These are phyloP conservation scores for Mesaphorura yosii DNA, from an alignment of 1,140 invertebrate species.

Conservation along the genomic window DNA sequence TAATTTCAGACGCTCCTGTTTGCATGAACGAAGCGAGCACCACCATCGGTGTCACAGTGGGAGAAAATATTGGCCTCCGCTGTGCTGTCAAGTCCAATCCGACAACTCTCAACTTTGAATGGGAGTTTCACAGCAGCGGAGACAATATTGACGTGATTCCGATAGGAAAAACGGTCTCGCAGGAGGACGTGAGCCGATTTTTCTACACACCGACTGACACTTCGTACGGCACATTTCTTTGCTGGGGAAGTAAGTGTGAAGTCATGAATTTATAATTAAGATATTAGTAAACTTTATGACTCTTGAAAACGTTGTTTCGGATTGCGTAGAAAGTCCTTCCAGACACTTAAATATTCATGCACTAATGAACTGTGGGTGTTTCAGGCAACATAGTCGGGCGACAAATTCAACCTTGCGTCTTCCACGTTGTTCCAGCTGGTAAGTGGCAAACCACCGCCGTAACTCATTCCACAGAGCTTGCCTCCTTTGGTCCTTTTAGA, in stretches of 20 bases:
- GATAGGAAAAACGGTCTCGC: constrained; percentile 21
- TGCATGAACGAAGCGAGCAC: constrained; percentile 23
- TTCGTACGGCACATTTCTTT: constrained; percentile 29
- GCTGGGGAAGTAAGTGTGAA: constrained; percentile 44
- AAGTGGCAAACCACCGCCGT: too few species aligned
- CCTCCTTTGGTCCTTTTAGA: too few species aligned
- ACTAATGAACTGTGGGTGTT: too few species aligned
- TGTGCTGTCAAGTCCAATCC: constrained; percentile 24
- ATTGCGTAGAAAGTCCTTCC: too few species aligned
- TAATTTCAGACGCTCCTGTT: constrained; percentile 29
- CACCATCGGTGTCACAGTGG: constrained; percentile 29
- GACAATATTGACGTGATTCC: constrained; percentile 29
- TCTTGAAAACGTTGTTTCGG: too few species aligned
- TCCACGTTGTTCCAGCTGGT: constrained; percentile 58
- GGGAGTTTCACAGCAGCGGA: constrained; percentile 30
- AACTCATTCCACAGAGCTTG: too few species aligned
- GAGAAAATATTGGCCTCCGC: constrained; percentile 25
- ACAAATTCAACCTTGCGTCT: constrained; percentile 53
- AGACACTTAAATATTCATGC: too few species aligned
- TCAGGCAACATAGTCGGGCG: constrained; percentile 56
- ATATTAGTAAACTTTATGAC: too few species aligned
- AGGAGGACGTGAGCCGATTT: constrained; percentile 27
- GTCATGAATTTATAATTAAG: too few species aligned
- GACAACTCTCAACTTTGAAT: constrained; percentile 25
- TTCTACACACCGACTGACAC: constrained; percentile 28